These are phyloP conservation scores for Willisornis vidua DNA, from an alignment of 2,113 vertebrate genomes.

Conservation along the genomic window DNA sequence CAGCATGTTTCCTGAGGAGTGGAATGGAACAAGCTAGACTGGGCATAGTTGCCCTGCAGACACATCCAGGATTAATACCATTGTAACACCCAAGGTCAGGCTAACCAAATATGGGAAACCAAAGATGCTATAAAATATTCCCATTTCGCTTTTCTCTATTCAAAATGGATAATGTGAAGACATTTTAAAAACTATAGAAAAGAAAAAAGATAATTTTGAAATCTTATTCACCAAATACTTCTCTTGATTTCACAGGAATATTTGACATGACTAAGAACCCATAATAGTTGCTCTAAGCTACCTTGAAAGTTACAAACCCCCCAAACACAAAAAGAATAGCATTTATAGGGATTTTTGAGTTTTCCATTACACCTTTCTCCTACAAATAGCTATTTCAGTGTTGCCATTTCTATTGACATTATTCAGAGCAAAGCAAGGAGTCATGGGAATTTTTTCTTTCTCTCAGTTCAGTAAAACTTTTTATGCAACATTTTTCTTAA, in stretches of 20 bases:
- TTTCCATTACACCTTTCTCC: constrained; percentile 8
- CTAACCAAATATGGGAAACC: neutral
- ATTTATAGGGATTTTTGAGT: neutral
- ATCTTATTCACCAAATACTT: neutral
- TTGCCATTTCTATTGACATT: constrained; percentile 14
- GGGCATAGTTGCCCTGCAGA: neutral
- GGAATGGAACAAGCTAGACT: neutral
- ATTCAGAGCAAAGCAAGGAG: constrained; percentile 35
- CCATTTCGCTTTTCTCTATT: neutral
- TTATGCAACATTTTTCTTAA: constrained; percentile 57
- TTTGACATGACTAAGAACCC: neutral
- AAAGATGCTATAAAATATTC: neutral
- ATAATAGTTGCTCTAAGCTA: neutral
- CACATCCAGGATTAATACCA: neutral
- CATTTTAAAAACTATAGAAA: neutral
- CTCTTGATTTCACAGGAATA: neutral
- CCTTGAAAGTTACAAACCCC: neutral
- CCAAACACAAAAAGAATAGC: neutral
- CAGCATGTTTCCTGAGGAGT: neutral
- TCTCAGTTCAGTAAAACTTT: constrained; percentile 51
- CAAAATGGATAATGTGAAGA: neutral
- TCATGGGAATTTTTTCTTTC: constrained; percentile 47
- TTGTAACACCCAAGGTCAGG: neutral
- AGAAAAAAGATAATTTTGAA: neutral
- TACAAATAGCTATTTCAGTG: neutral